Evolutionary conservation across 2,113 vertebrate species (phyloP).

Genomic region (Chaetops frenatus): DNA sequence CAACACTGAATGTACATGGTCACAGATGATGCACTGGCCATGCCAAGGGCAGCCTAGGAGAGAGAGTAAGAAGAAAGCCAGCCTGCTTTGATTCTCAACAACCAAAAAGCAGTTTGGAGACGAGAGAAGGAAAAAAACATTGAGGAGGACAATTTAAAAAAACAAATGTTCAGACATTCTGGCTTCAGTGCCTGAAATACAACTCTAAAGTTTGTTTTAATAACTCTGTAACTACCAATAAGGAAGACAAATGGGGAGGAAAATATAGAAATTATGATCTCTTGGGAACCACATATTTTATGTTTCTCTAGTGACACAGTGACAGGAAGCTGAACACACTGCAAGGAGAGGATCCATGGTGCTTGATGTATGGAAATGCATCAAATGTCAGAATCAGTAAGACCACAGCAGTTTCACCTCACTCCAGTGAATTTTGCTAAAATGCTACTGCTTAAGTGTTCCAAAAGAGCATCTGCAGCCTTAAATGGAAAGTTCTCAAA

Average conservation of each 20-base stretch:
- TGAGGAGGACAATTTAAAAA: background rate
- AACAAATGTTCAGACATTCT: background rate
- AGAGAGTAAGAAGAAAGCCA: background rate
- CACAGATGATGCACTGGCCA: background rate
- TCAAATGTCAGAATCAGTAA: background rate
- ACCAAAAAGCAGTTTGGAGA: background rate
- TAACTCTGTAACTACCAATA: background rate
- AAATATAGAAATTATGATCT: background rate
- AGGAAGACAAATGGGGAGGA: background rate
- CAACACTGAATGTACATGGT: background rate
- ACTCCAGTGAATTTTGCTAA: background rate
- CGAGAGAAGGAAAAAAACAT: background rate
- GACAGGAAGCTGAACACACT: background rate
- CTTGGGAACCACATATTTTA: background rate
- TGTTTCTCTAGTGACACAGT: background rate
- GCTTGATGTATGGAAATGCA: background rate
- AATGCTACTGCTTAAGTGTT: background rate
- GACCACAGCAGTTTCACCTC: background rate
- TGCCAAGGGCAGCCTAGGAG: background rate
- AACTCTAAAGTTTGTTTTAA: conserved; percentile 4
- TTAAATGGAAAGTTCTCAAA: background rate
- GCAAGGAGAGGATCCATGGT: background rate
- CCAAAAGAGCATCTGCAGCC: background rate
- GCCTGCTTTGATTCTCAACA: background rate
- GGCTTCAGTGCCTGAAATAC: conserved; percentile 30